Percentiles rank a stretch among this genome's conserved stretches.
Evolutionary conservation across 2,888 invertebrate genomes (phyloP).

Genomic region (Serrognathus titanus): DNA sequence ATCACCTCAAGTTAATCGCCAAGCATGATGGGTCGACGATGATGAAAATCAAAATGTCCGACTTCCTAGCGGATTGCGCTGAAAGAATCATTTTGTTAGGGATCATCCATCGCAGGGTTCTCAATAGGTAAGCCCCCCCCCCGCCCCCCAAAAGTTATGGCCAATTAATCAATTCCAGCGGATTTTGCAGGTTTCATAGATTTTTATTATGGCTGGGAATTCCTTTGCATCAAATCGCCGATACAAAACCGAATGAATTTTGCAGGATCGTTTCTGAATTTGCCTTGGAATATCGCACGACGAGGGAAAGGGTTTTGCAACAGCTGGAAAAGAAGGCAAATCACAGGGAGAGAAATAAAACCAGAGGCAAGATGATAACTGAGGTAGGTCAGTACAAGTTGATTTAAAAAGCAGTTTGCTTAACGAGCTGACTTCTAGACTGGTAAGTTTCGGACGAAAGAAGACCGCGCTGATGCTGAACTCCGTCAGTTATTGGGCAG

Average conservation of each 20-base stretch:
- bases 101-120: conserved; percentile 86
- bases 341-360: conserved; percentile 95
- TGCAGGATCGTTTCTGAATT: conserved; percentile 94
- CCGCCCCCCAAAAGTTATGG: background rate
- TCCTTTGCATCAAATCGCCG: conserved; percentile 76
- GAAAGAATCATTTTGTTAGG: conserved; percentile 93
- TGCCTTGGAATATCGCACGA: conserved; percentile 95
- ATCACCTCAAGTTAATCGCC: conserved; percentile 89
- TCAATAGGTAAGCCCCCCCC: conserved; percentile 66
- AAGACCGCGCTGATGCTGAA: conserved; percentile 75
- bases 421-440: conserved; percentile 49
- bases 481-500: conserved; percentile 68
- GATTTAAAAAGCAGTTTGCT: background rate
- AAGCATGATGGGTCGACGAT: conserved; percentile 90
- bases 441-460: conserved; percentile 74
- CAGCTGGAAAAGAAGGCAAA: conserved; percentile 92
- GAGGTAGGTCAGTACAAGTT: conserved; percentile 58
- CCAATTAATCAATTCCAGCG: background rate
- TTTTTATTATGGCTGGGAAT: conserved; percentile 94
- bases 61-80: conserved; percentile 94
- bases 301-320: conserved; percentile 90
- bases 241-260: conserved; percentile 86
- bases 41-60: conserved; percentile 90
- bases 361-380: conserved; percentile 95
- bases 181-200: conserved; percentile 66